These are phyloP conservation scores for Melanargia galathea DNA, from an alignment of 2,888 invertebrate genomes.

Conservation along the genomic window DNA sequence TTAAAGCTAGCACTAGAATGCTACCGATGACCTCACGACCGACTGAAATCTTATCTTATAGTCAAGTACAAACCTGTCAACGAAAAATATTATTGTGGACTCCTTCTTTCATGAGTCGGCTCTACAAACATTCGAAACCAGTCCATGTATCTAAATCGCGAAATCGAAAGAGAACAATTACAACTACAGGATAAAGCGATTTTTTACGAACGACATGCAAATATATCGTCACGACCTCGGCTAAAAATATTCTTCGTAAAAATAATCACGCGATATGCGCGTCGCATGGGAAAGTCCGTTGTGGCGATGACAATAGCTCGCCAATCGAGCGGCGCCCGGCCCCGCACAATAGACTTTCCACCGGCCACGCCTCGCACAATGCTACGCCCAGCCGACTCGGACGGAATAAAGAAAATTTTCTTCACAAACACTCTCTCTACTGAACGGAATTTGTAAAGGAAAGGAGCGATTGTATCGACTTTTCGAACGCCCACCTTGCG, in stretches of 20 bases:
- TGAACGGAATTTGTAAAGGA: constrained; percentile 56
- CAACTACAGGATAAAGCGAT: constrained; percentile 37
- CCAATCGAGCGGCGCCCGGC: constrained; percentile 70
- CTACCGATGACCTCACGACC: no score
- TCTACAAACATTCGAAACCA: constrained; percentile 33
- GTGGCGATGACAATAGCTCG: constrained; percentile 62
- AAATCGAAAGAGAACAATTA: no score
- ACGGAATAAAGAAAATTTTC: constrained; percentile 76
- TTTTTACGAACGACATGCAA: constrained; percentile 44
- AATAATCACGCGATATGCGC: constrained; percentile 45
- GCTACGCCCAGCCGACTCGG: constrained; percentile 69
- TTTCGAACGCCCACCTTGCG: constrained; percentile 79
- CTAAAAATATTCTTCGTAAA: constrained; percentile 50
- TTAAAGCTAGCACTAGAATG: no score
- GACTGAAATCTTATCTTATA: no score
- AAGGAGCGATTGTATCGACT: constrained; percentile 78
- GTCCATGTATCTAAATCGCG: constrained; percentile 29
- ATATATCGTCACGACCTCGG: constrained; percentile 42
- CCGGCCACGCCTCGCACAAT: constrained; percentile 77
- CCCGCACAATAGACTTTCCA: constrained; percentile 75
- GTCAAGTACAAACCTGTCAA: background rate
- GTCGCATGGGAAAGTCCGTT: constrained; percentile 58
- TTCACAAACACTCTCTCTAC: constrained; percentile 74
- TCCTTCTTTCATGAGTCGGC: background rate
- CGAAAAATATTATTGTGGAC: background rate